Conservation (phyloP, 1,140 invertebrate species). For the Drosophila sturtevanti region DNA sequence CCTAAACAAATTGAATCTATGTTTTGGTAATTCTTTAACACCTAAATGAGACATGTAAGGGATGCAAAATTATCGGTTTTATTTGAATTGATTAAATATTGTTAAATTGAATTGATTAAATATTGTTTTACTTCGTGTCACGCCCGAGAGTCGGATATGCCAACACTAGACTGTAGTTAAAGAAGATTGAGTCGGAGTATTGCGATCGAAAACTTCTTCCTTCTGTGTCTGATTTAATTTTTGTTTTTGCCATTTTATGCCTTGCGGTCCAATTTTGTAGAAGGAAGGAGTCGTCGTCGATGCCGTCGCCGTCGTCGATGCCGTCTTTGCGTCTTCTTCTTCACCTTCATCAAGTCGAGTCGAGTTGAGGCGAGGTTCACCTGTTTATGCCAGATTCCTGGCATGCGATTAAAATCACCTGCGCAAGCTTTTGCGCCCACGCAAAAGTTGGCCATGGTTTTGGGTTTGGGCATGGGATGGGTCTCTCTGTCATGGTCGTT, state of each 20-base stretch:
- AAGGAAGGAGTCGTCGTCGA: neutral
- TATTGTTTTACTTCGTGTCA: constrained; percentile 5
- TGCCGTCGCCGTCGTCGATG: too few relatives aligned
- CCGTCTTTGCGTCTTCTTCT: neutral
- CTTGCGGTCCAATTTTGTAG: constrained; percentile 50
- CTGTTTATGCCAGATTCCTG: constrained; percentile 82
- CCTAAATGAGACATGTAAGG: too few relatives aligned
- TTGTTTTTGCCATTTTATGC: constrained; percentile 42
- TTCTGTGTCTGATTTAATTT: constrained; percentile 73
- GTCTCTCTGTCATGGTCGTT: constrained; percentile 35
- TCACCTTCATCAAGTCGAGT: constrained; percentile 9
- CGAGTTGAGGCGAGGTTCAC: constrained; percentile 58
- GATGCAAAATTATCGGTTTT: too few relatives aligned
- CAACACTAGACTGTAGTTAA: neutral
- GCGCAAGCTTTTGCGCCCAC: constrained; percentile 79
- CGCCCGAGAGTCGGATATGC: neutral
- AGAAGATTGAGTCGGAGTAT: neutral
- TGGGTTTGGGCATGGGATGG: constrained; percentile 48
- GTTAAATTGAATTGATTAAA: too few relatives aligned
- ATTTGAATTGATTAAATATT: too few relatives aligned
- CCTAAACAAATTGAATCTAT: too few relatives aligned
- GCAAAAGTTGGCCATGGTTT: constrained; percentile 52
- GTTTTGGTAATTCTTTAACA: too few relatives aligned
- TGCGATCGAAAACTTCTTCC: constrained; percentile 11
- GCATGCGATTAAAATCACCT: constrained; percentile 82